Percentiles rank a stretch among this genome's conserved stretches.
phyloP scores from a whole-genome alignment of 2,888 invertebrate genomes.

The Polydrusus cervinus region DNA sequence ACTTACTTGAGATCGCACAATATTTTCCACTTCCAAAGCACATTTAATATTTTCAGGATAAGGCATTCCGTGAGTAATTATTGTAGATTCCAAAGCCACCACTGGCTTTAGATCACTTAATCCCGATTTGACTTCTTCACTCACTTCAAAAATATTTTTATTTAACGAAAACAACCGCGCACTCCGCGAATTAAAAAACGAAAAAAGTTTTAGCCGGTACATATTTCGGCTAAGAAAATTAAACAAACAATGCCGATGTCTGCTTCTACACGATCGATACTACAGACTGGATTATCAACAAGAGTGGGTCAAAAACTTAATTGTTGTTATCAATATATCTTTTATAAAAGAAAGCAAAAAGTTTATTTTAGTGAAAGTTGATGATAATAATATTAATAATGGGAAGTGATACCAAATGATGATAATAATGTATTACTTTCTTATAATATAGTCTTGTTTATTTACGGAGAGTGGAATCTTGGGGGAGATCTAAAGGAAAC shows the following conservation, averaged over 20 bases:
- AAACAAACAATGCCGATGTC: not conserved
- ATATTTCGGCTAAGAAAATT: slow-evolving; percentile 3
- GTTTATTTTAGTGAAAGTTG: not conserved
- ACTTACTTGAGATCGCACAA: slow-evolving; percentile 80
- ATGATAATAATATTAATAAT: not conserved
- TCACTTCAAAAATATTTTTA: slow-evolving; percentile 58
- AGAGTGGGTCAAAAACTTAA: slow-evolving; percentile 1
- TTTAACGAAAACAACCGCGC: slow-evolving; percentile 34
- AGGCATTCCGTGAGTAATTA: slow-evolving; percentile 99
- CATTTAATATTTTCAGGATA: slow-evolving; percentile 92
- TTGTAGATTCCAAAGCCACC: slow-evolving; percentile 97
- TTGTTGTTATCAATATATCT: slow-evolving; percentile 17
- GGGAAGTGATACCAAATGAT: too few relatives aligned
- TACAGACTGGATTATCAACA: slow-evolving; percentile 3
- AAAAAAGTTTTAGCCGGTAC: slow-evolving; percentile 20
- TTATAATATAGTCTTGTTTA: too few relatives aligned
- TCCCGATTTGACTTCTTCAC: slow-evolving; percentile 80
- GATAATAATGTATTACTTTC: too few relatives aligned
- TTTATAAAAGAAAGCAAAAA: slow-evolving; percentile 1
- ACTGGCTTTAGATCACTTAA: slow-evolving; percentile 80
- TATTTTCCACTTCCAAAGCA: slow-evolving; percentile 86
- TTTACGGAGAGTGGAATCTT: too few relatives aligned
- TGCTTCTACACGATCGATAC: not conserved
- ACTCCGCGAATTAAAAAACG: slow-evolving; percentile 3
- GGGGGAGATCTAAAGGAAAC: too few relatives aligned